Evolutionary conservation across 2,113 vertebrate genomes (phyloP), one percentile per base, ranked within the genome.

Genomic region (Odontophorus gujanensis): DNA sequence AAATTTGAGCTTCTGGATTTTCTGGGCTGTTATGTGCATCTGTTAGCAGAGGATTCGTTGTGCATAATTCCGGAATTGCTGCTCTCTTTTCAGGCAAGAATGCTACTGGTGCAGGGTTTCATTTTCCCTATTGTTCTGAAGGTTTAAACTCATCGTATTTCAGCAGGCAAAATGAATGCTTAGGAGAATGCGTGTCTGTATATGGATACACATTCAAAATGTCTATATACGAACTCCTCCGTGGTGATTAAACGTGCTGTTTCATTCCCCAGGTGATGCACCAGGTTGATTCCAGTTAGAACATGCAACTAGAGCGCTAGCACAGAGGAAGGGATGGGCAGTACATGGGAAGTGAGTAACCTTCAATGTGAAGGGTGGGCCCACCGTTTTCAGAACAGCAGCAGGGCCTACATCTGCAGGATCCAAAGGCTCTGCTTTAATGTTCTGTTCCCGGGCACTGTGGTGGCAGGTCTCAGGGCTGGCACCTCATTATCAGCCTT

Each of bases 241-340:
- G 1, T 2, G 91, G 43, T 61, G 38, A 57, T 58, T 38, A 58
- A 92, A 57, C 74, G 66, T 74, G 63, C 34, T 5, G 4, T 47
- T 92, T 79, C 26, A 66, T 89, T 91, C 79, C 94, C 63, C 71
- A 74, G 36, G 62, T 89, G 81, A 79, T 58, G 67, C 58, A 42
- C 77, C 81, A 90, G 8, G 95, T 72, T 69, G 62, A 42, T 81
- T 87, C 62, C 36, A 62, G 14, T 93, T 85, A 48, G 43, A 43
- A 67, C 38, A 7, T n/a, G 26, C 32, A 76, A 68, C 58, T 36
- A 24, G 50, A 62, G 81, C 80, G 47, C 30, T 65, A 50, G 1
- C 20, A 11, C 1, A 24, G 32, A 55, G 16, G 57, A 17, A 61
- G 43, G 32, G 18, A 26, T 61, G 84, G 59, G 4, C 14, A 19